Conservation (phyloP, 2,797 vertebrate species). For the Periophthalmus magnuspinnatus region DNA sequence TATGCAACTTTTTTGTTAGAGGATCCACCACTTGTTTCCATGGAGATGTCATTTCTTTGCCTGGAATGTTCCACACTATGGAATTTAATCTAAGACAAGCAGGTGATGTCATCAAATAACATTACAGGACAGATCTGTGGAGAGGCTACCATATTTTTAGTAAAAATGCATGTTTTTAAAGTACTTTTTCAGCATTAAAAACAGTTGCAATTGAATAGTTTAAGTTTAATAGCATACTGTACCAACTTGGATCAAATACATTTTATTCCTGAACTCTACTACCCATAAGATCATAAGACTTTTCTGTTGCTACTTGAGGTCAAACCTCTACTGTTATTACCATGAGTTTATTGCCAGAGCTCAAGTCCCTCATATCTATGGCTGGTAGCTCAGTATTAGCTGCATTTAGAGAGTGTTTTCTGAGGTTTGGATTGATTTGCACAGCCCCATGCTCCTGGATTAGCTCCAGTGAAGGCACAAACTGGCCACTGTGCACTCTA, state of each 20-base stretch:
- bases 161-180: too few species aligned
- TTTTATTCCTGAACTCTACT: neutral
- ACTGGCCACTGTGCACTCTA: conserved; percentile 59
- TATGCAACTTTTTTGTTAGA: too few species aligned
- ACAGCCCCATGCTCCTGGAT: conserved; percentile 58
- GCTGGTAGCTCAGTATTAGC: conserved; percentile 35
- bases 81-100: too few species aligned
- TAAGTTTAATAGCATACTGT: neutral
- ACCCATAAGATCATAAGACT: neutral
- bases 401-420: conserved; percentile 46
- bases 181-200: too few species aligned
- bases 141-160: too few species aligned
- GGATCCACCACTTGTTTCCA: too few species aligned
- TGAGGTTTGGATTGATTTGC: conserved; percentile 70
- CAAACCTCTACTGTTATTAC: neutral
- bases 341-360: neutral
- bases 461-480: conserved; percentile 71
- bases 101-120: too few species aligned
- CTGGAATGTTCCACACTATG: too few species aligned
- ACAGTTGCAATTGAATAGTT: too few species aligned
- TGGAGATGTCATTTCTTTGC: too few species aligned
- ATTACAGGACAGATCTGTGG: too few species aligned
- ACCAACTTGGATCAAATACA: neutral
- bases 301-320: neutral
- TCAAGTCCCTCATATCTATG: conserved; percentile 6